Base-by-base conservation (phyloP, 2,888 invertebrate genomes). In the Pyrgus malvae region DNA sequence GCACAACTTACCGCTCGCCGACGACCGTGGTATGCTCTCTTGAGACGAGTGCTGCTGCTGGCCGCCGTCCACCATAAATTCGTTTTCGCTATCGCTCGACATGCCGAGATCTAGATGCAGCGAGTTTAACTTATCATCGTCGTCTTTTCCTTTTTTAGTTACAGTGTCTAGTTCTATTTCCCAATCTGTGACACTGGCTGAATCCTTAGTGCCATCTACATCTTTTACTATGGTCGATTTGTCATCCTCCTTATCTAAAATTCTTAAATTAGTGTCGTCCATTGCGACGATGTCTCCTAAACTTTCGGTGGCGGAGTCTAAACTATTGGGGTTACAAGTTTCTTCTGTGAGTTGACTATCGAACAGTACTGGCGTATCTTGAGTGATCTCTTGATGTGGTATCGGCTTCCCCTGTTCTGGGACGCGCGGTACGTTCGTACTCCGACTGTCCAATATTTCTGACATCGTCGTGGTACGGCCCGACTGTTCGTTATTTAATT, bases 81-180 rank as follows among this genome's bases (percentile, higher is more conserved):
- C 90, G 54, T 67, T 75, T 49, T 91, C 91, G 64, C 90, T 90
- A 55, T 90, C 91, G 63, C 90, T 91, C 11, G 91, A 91, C 88
- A 90, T 90, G 41, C 90, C 91, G 50, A 91, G 68, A 60, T 90
- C 91, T 53, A 91, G 62, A 59, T 89, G 88, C 63, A 90, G 67
- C 8, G 89, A 89, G 65, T 89, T 90, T 48, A 89, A 66, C 63
- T 90, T 90, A 50, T 87, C 85, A 40, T 87, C 88, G 29, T 82
- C 80, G 44, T 83, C 82, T 63, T 90, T 89, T 12, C 79, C 81
- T 57, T 88, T 89, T 23, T 79, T 74, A n/a, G 82, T 69, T 12
- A 80, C 91, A 27, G 92, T 90, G 58, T 92, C 93, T 37, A 92
- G 71, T 67, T 92, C 93, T 82, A 92, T 91, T 71, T 93, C 93